These are phyloP conservation scores for Drosophila setosimentum DNA, from an alignment of 2,888 invertebrate species.

Conservation along the genomic window DNA sequence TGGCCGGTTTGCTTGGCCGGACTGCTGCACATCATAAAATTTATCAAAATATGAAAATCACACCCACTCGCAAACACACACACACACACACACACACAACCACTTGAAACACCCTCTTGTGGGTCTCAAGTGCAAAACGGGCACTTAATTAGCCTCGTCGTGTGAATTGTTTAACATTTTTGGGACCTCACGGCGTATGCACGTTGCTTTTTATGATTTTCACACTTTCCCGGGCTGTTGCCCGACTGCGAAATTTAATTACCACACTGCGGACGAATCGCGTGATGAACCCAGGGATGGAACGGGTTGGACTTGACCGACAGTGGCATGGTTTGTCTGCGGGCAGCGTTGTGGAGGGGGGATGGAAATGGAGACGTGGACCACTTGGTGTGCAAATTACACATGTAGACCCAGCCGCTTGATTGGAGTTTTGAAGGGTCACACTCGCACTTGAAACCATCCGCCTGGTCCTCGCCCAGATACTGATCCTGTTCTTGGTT, in stretches of 20 bases:
- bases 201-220: constrained; percentile 75
- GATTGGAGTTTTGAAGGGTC: constrained; percentile 77
- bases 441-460: constrained; percentile 49
- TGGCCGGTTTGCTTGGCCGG: constrained; percentile 35
- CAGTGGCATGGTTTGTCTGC: neutral
- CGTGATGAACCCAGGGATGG: neutral
- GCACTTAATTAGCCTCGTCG: constrained; percentile 75
- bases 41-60: constrained; percentile 76
- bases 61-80: constrained; percentile 45
- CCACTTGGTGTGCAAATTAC: constrained; percentile 77
- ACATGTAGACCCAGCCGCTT: constrained; percentile 75
- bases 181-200: constrained; percentile 73
- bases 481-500: neutral
- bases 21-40: constrained; percentile 69
- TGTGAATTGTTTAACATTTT: constrained; percentile 79
- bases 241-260: constrained; percentile 69
- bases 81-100: constrained; percentile 18
- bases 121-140: constrained; percentile 66
- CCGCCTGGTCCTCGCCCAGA: neutral
- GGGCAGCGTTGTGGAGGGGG: neutral
- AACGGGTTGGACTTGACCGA: neutral
- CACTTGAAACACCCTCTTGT: constrained; percentile 53
- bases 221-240: constrained; percentile 68
- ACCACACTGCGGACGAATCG: constrained; percentile 45
- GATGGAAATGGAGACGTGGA: constrained; percentile 7